These are phyloP conservation scores for Campylomormyrus numenius DNA, from an alignment of 2,113 vertebrate genomes.

Conservation along the genomic window DNA sequence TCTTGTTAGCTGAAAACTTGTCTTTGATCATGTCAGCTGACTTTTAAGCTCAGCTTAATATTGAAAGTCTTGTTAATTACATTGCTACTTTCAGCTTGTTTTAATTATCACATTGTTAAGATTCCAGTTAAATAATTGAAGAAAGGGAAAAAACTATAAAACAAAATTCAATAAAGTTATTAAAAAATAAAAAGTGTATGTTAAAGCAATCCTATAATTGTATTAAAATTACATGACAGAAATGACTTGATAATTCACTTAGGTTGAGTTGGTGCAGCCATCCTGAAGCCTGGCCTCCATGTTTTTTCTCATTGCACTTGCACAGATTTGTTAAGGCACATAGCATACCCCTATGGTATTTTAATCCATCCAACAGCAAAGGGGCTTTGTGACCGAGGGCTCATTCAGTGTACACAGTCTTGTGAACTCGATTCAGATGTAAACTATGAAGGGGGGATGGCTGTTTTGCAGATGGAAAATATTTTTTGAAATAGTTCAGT, in stretches of 20 bases:
- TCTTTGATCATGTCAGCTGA: constrained; percentile 71
- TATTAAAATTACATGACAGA: neutral
- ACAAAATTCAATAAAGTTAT: neutral
- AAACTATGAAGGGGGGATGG: constrained; percentile 26
- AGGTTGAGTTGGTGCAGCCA: neutral
- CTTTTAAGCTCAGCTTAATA: constrained; percentile 61
- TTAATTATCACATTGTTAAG: constrained; percentile 1
- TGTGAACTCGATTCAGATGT: constrained; percentile 31
- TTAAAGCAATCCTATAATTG: neutral
- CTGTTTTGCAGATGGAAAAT: constrained; percentile 23
- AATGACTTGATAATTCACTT: neutral
- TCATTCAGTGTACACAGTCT: constrained; percentile 27
- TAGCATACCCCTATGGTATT: constrained; percentile 34
- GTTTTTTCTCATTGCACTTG: constrained; percentile 12
- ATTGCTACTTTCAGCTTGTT: neutral
- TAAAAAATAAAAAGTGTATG: neutral
- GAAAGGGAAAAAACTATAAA: neutral
- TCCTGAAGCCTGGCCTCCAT: neutral
- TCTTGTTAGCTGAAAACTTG: constrained; percentile 57
- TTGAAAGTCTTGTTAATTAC: constrained; percentile 47
- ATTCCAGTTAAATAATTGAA: neutral
- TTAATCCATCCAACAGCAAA: constrained; percentile 36
- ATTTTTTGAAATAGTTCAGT: constrained; percentile 29
- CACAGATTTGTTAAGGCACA: constrained; percentile 26
- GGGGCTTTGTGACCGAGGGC: constrained; percentile 29